Evolutionary conservation across 2,113 vertebrate genomes (phyloP).

Genomic region (Ranitomeya variabilis): DNA sequence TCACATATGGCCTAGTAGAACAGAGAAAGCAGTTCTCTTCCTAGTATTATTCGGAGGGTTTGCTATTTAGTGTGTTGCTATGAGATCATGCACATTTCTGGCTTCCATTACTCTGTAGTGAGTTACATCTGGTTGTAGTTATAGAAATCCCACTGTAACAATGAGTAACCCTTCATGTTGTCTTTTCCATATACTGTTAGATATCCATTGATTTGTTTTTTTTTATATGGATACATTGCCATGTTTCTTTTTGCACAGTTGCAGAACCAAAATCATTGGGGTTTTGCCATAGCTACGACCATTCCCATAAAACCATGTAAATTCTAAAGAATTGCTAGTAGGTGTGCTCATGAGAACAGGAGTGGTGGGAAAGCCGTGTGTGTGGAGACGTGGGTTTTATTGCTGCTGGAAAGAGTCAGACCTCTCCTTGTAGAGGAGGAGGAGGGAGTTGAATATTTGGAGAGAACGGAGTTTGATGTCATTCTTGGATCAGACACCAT

Average conservation of each 20-base stretch:
- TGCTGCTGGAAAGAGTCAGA: background rate
- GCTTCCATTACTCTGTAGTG: background rate
- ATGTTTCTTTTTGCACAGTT: background rate
- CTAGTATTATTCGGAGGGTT: background rate
- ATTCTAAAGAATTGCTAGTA: background rate
- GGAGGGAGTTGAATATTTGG: conserved; percentile 7
- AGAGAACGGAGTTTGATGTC: conserved; percentile 23
- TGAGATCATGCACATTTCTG: background rate
- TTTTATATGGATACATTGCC: too few relatives aligned
- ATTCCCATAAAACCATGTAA: background rate
- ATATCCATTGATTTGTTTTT: too few relatives aligned
- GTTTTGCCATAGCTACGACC: background rate
- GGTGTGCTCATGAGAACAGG: background rate
- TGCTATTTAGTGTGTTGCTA: background rate
- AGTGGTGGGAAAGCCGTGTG: background rate
- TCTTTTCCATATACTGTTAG: background rate
- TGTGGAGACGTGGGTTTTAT: background rate
- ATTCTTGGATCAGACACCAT: conserved; percentile 27
- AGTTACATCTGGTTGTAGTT: conserved; percentile 3
- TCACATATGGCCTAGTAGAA: background rate
- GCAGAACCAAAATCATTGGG: background rate
- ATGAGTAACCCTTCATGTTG: background rate
- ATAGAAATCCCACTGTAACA: background rate
- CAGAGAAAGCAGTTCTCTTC: background rate
- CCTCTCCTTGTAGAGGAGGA: background rate